A percentile compares a stretch with the other conserved stretches of the same genome.
phyloP scores from a whole-genome alignment of 2,797 vertebrate genomes.

The Gymnoscopelus microlampas region DNA sequence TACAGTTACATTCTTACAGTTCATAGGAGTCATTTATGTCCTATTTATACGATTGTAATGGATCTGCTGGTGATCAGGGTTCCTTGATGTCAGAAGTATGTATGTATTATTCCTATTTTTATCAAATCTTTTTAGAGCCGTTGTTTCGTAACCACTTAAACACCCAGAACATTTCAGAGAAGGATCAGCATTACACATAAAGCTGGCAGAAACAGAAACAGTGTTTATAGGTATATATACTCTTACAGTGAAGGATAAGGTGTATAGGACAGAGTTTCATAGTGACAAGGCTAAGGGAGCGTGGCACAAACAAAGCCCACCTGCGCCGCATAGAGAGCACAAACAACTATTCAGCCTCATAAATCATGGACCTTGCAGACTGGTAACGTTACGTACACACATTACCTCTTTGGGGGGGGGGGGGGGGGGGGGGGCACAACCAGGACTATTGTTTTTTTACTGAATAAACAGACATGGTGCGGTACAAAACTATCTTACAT shows the following conservation, averaged over 20 bases:
- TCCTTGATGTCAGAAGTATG: too few relatives aligned
- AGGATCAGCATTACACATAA: too few relatives aligned
- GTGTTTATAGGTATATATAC: too few relatives aligned
- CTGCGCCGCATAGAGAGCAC: slow-evolving; percentile 74
- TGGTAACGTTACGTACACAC: slow-evolving; percentile 54
- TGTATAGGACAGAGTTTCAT: slow-evolving; percentile 48
- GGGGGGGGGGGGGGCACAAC: slow-evolving; percentile 24
- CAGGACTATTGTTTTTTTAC: slow-evolving; percentile 38
- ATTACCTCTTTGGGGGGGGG: slow-evolving; percentile 50
- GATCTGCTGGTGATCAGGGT: too few relatives aligned
- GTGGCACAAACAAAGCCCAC: slow-evolving; percentile 64
- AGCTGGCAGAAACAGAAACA: too few relatives aligned
- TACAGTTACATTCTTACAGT: too few relatives aligned
- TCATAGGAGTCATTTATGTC: too few relatives aligned
- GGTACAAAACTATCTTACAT: slow-evolving; percentile 35
- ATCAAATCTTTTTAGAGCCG: too few relatives aligned
- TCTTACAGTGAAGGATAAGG: neutral
- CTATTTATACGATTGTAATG: too few relatives aligned
- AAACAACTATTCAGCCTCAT: slow-evolving; percentile 61
- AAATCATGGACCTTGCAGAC: slow-evolving; percentile 70
- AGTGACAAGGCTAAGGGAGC: slow-evolving; percentile 59
- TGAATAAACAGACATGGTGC: slow-evolving; percentile 35
- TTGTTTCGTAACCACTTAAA: too few relatives aligned
- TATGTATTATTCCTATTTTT: too few relatives aligned
- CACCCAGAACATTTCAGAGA: too few relatives aligned